phyloP scores from a whole-genome alignment of 2,113 vertebrate genomes.

The Nestor notabilis region DNA sequence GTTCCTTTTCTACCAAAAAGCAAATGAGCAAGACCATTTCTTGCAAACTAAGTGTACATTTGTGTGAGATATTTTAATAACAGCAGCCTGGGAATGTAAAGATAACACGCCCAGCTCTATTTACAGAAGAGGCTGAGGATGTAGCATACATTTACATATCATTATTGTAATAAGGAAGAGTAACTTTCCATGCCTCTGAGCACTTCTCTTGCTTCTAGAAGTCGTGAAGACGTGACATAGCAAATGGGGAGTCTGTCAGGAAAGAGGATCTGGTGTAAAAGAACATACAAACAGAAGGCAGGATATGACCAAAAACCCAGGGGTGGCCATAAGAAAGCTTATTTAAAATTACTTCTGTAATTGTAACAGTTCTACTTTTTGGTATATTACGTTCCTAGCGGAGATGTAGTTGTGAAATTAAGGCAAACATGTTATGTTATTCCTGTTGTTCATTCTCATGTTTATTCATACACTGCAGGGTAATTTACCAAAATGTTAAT shows the following conservation, averaged over 20 bases:
- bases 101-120: not conserved
- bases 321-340: not conserved
- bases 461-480: not conserved
- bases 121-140: slow-evolving; percentile 44
- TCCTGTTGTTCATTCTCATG: not conserved
- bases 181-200: slow-evolving; percentile 19
- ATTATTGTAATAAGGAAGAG: slow-evolving; percentile 11
- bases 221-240: not conserved
- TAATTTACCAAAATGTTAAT: slow-evolving; percentile 5
- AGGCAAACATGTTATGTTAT: not conserved
- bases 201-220: not conserved
- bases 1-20: not conserved
- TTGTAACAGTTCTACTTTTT: not conserved
- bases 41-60: not conserved
- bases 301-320: not conserved
- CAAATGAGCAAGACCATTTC: not conserved
- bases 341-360: not conserved
- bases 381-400: not conserved
- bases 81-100: slow-evolving; percentile 1
- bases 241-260: not conserved
- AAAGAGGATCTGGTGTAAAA: not conserved
- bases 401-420: not conserved
- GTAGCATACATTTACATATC: slow-evolving; percentile 42
- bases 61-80: slow-evolving; percentile 10
- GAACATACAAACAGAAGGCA: not conserved